These are phyloP conservation scores for Taenaris catops DNA, from an alignment of 2,888 invertebrate species.

Conservation along the genomic window DNA sequence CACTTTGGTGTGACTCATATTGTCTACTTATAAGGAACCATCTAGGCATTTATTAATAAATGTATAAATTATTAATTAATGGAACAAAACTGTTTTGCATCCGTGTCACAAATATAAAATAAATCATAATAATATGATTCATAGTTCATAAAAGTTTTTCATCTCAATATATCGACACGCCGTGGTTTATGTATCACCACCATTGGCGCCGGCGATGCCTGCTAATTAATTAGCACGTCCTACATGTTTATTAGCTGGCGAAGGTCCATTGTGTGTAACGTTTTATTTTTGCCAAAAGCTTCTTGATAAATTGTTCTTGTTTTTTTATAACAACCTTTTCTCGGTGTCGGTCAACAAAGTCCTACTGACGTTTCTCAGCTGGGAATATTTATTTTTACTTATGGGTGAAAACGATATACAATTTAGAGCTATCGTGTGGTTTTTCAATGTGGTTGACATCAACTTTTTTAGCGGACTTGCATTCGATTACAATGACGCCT, in stretches of 20 bases:
- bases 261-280: conserved; percentile 25
- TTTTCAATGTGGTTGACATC: no score
- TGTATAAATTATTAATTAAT: no score
- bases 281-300: conserved; percentile 11
- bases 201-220: conserved; percentile 51
- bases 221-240: conserved; percentile 55
- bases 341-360: no score
- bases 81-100: conserved; percentile 2
- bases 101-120: conserved; percentile 19
- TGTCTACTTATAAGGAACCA: no score
- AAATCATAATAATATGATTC: conserved; percentile 34
- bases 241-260: conserved; percentile 33
- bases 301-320: conserved; percentile 17
- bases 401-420: no score
- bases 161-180: conserved; percentile 33
- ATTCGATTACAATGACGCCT: no score
- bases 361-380: no score
- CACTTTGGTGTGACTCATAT: no score
- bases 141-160: conserved; percentile 39
- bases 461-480: no score
- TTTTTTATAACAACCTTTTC: conserved; percentile 14
- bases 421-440: no score
- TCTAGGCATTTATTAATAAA: no score
- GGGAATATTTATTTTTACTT: no score
- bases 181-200: conserved; percentile 19